phyloP scores from a whole-genome alignment of 2,797 vertebrate genomes.

The Natrix natrix region DNA sequence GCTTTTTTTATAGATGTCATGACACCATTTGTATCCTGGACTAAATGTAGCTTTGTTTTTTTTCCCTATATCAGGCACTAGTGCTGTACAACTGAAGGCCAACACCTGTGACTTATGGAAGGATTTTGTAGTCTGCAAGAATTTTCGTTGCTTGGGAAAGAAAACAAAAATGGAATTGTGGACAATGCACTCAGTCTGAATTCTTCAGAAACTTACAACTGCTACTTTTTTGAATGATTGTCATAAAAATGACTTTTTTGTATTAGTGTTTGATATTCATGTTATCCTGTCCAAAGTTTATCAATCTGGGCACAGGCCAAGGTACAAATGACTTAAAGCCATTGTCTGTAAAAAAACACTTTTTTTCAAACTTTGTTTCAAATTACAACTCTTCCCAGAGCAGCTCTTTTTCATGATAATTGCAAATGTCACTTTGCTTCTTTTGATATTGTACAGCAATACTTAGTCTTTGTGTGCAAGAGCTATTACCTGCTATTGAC shows the following conservation, averaged over 20 bases:
- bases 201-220: conserved; percentile 8
- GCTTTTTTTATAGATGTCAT: neutral
- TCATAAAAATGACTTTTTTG: neutral
- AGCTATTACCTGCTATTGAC: neutral
- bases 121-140: neutral
- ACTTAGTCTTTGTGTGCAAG: neutral
- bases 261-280: neutral
- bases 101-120: neutral
- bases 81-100: neutral
- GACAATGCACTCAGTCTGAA: neutral
- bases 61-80: conserved; percentile 2
- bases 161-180: neutral
- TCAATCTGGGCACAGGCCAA: neutral
- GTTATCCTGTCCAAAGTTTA: neutral
- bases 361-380: neutral
- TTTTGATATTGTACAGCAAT: neutral
- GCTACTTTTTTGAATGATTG: neutral
- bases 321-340: neutral
- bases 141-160: neutral
- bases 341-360: neutral
- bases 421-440: neutral
- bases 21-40: neutral
- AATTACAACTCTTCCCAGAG: neutral
- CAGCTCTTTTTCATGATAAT: neutral
- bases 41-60: neutral